Evolutionary conservation across 2,113 vertebrate genomes (phyloP).

Genomic region (Onychostruthus taczanowskii): DNA sequence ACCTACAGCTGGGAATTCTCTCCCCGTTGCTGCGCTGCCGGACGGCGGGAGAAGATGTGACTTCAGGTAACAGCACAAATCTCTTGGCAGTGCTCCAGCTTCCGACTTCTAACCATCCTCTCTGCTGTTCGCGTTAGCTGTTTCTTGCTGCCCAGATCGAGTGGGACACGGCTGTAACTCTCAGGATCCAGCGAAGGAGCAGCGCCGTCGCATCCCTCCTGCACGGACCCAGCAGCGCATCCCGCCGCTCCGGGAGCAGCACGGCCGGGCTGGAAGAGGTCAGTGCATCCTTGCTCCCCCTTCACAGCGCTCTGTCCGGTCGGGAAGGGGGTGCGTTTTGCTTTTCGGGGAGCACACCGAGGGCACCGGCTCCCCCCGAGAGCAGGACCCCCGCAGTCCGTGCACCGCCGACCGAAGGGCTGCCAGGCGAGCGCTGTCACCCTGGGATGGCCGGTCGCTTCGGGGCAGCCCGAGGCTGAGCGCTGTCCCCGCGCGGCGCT

Average conservation of each 20-base stretch:
- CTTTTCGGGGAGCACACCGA: background rate
- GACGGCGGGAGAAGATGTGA: background rate
- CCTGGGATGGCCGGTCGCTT: background rate
- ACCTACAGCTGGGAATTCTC: background rate
- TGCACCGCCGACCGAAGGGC: accelerated
- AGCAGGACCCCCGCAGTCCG: accelerated
- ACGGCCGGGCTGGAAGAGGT: background rate
- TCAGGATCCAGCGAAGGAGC: background rate
- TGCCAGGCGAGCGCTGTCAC: accelerated
- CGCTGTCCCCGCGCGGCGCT: accelerated
- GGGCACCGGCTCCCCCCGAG: accelerated
- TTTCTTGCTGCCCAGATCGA: background rate
- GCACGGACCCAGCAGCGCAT: background rate
- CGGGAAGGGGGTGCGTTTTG: accelerated
- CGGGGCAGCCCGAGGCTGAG: background rate
- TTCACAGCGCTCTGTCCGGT: accelerated
- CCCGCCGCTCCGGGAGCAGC: background rate
- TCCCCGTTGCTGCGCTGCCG: accelerated
- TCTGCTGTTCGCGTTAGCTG: accelerated
- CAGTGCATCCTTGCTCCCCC: background rate
- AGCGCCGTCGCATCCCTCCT: background rate
- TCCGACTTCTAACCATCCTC: background rate
- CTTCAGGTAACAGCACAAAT: background rate
- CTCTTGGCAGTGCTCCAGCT: background rate
- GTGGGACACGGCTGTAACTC: background rate